Evolutionary conservation across 2,113 vertebrate genomes (phyloP).

Genomic region (Siniperca chuatsi): DNA sequence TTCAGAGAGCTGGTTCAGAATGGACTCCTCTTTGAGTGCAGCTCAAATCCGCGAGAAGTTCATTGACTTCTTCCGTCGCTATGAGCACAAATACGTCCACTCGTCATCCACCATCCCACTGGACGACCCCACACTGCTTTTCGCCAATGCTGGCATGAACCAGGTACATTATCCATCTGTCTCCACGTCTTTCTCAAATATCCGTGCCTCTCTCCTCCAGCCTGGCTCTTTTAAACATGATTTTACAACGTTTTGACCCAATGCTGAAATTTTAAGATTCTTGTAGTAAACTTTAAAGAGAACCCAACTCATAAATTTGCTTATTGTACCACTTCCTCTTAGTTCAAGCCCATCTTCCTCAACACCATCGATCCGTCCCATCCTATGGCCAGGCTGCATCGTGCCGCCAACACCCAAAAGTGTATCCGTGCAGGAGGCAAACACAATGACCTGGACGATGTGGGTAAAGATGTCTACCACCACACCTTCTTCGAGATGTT

Average conservation of each 20-base stretch:
- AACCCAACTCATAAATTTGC: not conserved
- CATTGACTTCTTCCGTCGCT: constrained; percentile 92
- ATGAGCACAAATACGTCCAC: constrained; percentile 94
- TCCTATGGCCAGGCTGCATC: constrained; percentile 91
- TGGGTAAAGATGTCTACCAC: constrained; percentile 99
- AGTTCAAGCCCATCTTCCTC: constrained; percentile 99
- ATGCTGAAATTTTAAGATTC: not conserved
- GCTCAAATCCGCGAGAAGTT: constrained; percentile 94
- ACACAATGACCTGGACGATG: constrained; percentile 97
- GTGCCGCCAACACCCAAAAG: constrained; percentile 97
- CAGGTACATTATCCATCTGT: constrained; percentile 83
- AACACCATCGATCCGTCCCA: constrained; percentile 98
- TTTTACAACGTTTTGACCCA: not conserved
- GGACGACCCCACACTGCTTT: constrained; percentile 97
- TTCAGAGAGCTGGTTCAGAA: constrained; percentile 77
- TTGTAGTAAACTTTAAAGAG: not conserved
- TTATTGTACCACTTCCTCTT: not conserved
- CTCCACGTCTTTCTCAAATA: too few species aligned
- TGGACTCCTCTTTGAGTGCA: constrained; percentile 89
- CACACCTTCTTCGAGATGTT: constrained; percentile 99
- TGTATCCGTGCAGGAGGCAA: constrained; percentile 98
- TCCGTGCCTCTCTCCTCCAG: not conserved
- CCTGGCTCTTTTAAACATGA: not conserved
- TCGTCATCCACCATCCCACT: constrained; percentile 93
- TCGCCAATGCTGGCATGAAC: constrained; percentile 98